phyloP scores from a whole-genome alignment of 2,888 invertebrate genomes.

The Anthophora plumipes region DNA sequence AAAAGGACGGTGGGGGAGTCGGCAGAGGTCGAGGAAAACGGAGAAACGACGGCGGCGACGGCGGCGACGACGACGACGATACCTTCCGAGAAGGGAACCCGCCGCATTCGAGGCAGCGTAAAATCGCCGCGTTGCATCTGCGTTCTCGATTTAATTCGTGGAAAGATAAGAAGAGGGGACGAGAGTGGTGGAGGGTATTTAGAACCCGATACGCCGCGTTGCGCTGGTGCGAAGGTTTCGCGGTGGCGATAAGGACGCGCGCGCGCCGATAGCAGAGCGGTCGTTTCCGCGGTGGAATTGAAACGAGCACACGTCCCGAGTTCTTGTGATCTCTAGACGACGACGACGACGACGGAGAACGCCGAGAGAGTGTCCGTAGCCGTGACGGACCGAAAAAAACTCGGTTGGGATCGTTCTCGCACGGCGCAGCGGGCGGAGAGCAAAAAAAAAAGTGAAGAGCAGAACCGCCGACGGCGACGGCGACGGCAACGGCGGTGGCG shows the following conservation, averaged over 20 bases:
- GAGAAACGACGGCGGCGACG: too few relatives aligned
- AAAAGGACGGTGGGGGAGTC: neutral
- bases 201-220: slow-evolving; percentile 24
- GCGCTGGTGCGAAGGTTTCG: slow-evolving; percentile 4
- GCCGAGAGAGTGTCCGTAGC: neutral
- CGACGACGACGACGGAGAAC: neutral
- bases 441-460: too few relatives aligned
- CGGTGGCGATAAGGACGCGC: slow-evolving; percentile 22
- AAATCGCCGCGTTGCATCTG: slow-evolving; percentile 35
- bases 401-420: too few relatives aligned
- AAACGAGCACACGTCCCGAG: too few relatives aligned
- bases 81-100: slow-evolving; percentile 37
- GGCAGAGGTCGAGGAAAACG: too few relatives aligned
- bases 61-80: neutral
- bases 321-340: neutral
- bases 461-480: too few relatives aligned
- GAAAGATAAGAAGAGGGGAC: slow-evolving; percentile 38
- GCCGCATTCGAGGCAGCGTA: slow-evolving; percentile 1
- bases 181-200: neutral
- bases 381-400: too few relatives aligned
- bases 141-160: slow-evolving; percentile 37
- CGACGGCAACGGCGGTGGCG: too few relatives aligned
- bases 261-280: slow-evolving; percentile 5
- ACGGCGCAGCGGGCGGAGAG: too few relatives aligned
- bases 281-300: neutral